Base-by-base conservation (phyloP, 2,797 vertebrate species). In the Arnoldichthys spilopterus region DNA sequence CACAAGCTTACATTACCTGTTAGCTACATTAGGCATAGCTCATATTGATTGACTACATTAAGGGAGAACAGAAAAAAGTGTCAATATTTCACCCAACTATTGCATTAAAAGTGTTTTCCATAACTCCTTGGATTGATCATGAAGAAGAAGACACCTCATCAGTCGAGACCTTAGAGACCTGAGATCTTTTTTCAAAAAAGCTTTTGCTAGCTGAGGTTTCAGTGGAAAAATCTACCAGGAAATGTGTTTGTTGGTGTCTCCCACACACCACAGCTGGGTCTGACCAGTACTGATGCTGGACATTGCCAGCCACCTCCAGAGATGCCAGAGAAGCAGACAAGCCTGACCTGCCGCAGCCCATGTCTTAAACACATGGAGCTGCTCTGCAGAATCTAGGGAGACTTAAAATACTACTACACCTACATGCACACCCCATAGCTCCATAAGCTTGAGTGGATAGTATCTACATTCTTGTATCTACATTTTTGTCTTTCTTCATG, bases 251-350 rank as follows among this genome's bases (percentile, higher is more conserved):
- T 15, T 0, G 69, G 53, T 24, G 37, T 70, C 66, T 54, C 72
- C 72, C 78, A 80, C 72, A 70, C 56, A 43, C 22, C 45, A 45
- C 72, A 80, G 66, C 77, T 73, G 70, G 34, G 30, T 26, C 20
- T 15, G 68, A 16, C 16, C 49, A 56, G 70, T 58, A 40, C 49
- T n/a, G 24, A 9, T 26, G 18, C 58, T 71, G 40, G 37, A 43
- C 63, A 32, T 53, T 43, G 64, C 54, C 63, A 80, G 16, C 72
- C 72, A 69, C 54, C 78, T 56, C 56, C 66, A 64, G 18, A 63
- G 34, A 71, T 71, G 22, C 49, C 30, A 71, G 49, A 34, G 20
- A 34, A 11, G 47, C 49, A 71, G 26, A 51, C 67, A 15, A 32
- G 28, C 67, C 26, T 70, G 67, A 70, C 45, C 56, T 71, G 67